Base-by-base conservation (phyloP, 1,140 invertebrate species). In the Lucilia cuprina region DNA sequence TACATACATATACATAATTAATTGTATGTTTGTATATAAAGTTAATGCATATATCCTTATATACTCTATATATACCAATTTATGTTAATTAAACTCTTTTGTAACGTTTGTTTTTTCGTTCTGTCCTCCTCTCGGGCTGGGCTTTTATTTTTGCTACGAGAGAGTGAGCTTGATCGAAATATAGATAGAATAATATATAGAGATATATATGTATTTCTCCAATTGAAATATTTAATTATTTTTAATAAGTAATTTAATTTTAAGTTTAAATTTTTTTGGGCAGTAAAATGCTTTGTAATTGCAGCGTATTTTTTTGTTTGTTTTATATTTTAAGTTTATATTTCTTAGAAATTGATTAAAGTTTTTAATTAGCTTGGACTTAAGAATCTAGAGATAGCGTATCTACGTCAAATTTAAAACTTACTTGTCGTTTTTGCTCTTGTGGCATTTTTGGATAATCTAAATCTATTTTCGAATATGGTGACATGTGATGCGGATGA, bases 361-460 rank as follows among this genome's bases (percentile, higher is more conserved):
- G n/a, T 13, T 70, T 85, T 74, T 47, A 83, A 80, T 82, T 86
- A 30, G 30, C 35, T 35, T 82, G 41, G 47, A 7, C 86, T 89
- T 91, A 91, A 84, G 89, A 91, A 85, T 91, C 90, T 89, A 91
- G 86, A 83, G 90, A 91, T 87, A 91, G 87, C 88, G 89, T 90
- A 87, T 91, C 90, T 91, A 91, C 90, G 86, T 91, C 90, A 91
- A 91, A 91, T 89, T 91, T 91, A 90, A 91, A 91, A 91, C 90
- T 91, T 91, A 91, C 90, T 91, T 91, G 90, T 91, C 90, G 89
- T 87, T 91, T 91, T 87, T 88, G 89, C 89, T 91, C 90, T 87
- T 87, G 86, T 87, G 89, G 89, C 87, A 90, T 88, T 91, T 91
- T 91, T 87, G 88, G 88, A 85, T 91, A 91, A 90, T 91, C 90